Conservation (phyloP, 2,797 vertebrate species). For the Holocentrus rufus region DNA sequence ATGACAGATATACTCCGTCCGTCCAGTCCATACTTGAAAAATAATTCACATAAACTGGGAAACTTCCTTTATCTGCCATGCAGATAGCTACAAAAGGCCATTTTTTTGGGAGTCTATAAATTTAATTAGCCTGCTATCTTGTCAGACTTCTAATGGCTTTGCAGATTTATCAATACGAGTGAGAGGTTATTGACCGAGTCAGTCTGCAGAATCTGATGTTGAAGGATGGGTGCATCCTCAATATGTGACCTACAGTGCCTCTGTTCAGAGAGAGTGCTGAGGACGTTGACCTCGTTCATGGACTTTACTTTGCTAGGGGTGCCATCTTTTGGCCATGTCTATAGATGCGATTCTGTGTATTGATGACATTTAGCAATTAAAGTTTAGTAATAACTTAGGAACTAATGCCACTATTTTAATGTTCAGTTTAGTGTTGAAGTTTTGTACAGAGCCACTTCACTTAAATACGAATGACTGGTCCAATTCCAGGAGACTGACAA, state of each 20-base stretch:
- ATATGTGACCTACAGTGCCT: background rate
- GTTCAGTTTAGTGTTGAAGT: conserved; percentile 4
- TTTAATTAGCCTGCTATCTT: conserved; percentile 22
- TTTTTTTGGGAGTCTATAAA: conserved; percentile 25
- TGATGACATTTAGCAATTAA: background rate
- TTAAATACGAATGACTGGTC: conserved; percentile 10
- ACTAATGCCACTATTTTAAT: conserved; percentile 2
- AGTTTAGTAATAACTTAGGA: conserved; percentile 7
- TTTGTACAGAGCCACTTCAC: background rate
- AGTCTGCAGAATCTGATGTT: background rate
- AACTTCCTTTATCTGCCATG: conserved; percentile 40
- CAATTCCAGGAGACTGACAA: conserved; percentile 31
- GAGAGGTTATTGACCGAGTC: conserved; percentile 2
- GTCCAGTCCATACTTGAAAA: too few species aligned
- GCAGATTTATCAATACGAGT: background rate
- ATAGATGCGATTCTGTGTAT: conserved; percentile 15
- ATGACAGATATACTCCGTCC: background rate
- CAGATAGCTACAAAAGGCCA: conserved; percentile 22
- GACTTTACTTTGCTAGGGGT: conserved; percentile 28
- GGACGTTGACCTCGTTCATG: background rate
- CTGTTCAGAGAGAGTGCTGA: background rate
- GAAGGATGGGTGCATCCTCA: conserved; percentile 4
- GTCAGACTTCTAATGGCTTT: background rate
- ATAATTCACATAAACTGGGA: conserved; percentile 27
- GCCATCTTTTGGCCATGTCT: conserved; percentile 58